Conservation (phyloP, 2,888 invertebrate species). For the Bursaphelenchus okinawaensis region DNA sequence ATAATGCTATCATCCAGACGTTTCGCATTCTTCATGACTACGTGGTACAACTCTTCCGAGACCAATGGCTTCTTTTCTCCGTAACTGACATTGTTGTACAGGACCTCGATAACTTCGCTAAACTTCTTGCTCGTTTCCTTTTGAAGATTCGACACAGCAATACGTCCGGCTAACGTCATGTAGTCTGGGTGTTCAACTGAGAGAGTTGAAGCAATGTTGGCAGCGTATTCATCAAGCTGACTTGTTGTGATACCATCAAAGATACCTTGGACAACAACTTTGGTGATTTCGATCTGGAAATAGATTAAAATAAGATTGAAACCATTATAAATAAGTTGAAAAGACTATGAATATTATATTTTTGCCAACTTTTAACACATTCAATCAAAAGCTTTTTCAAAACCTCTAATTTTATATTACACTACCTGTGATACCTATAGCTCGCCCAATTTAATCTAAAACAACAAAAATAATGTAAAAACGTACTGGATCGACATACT, state of each 20-base stretch:
- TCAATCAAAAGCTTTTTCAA: too few species aligned
- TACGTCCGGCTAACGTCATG: slow-evolving; percentile 69
- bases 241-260: slow-evolving; percentile 86
- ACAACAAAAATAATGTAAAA: background rate
- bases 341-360: too few species aligned
- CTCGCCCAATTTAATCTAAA: background rate
- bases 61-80: slow-evolving; percentile 76
- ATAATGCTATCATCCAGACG: slow-evolving; percentile 87
- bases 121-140: slow-evolving; percentile 78
- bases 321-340: background rate
- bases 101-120: slow-evolving; percentile 75
- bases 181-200: slow-evolving; percentile 96
- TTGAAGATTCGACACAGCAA: slow-evolving; percentile 92
- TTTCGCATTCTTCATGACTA: slow-evolving; percentile 73
- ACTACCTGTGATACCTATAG: too few species aligned
- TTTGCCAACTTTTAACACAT: too few species aligned
- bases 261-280: slow-evolving; percentile 22
- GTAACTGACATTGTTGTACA: slow-evolving; percentile 73
- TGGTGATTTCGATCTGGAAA: slow-evolving; percentile 19
- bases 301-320: background rate
- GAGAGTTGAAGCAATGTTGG: slow-evolving; percentile 96
- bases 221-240: slow-evolving; percentile 92
- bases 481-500: slow-evolving; percentile 87
- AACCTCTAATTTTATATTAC: too few species aligned
- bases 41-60: slow-evolving; percentile 73